A percentile compares a stretch with the other conserved stretches of the same genome.
Evolutionary conservation across 37 sponge, comb jelly and placozoan species (phyloP).

Genomic region (Beroe forskalii): DNA sequence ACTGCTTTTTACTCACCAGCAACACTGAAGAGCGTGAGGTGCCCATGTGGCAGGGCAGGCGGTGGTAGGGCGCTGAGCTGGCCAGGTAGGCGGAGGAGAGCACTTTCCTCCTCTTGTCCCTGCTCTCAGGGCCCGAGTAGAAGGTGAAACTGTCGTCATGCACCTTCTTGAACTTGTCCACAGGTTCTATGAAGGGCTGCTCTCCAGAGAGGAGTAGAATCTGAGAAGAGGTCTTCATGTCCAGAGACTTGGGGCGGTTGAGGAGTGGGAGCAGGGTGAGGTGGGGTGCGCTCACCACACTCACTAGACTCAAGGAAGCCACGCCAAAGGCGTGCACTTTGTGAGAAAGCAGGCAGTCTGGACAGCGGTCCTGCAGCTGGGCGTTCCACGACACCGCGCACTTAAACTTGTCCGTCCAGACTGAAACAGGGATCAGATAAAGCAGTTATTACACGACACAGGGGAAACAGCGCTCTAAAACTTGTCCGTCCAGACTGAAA

Average conservation of each 20-base stretch:
- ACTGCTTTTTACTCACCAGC: slow-evolving; percentile 10
- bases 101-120: slow-evolving; percentile 51
- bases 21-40: neutral
- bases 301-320: neutral
- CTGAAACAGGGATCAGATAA: too few species aligned
- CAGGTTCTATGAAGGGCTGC: slow-evolving; percentile 9
- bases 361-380: slow-evolving; percentile 34
- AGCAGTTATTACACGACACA: too few species aligned
- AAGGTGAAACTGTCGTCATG: slow-evolving; percentile 39
- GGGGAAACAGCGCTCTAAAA: neutral
- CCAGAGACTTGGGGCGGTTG: slow-evolving; percentile 14
- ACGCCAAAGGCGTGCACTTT: slow-evolving; percentile 33
- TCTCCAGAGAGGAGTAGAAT: slow-evolving; percentile 12
- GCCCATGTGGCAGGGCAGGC: slow-evolving; percentile 9
- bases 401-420: slow-evolving; percentile 50
- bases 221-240: slow-evolving; percentile 26
- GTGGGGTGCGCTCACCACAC: slow-evolving; percentile 3
- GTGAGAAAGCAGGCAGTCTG: slow-evolving; percentile 19
- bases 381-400: slow-evolving; percentile 34
- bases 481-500: slow-evolving; percentile 54
- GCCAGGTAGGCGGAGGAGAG: slow-evolving; percentile 48
- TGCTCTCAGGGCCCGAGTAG: slow-evolving; percentile 57
- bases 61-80: neutral
- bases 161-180: slow-evolving; percentile 48
- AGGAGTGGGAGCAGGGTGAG: slow-evolving; percentile 21